Conservation (phyloP, 2,113 vertebrate genomes). For the Atherinomorus stipes region DNA sequence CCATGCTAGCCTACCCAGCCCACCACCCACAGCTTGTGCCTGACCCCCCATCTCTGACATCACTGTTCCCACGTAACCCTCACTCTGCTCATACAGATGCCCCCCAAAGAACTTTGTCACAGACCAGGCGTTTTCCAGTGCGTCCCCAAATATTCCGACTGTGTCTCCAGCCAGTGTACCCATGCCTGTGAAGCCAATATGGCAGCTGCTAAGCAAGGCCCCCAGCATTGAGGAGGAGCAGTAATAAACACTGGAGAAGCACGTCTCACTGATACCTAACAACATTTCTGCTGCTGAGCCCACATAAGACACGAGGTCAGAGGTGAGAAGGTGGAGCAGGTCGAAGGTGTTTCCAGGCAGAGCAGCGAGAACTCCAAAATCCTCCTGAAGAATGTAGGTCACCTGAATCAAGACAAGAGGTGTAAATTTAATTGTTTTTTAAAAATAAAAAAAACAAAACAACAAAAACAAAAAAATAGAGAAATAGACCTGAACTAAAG, state of each 20-base stretch:
- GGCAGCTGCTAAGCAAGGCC: conserved; percentile 69
- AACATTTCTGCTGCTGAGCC: conserved; percentile 58
- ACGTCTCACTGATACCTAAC: conserved; percentile 49
- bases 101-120: conserved; percentile 69
- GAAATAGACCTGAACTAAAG: no score
- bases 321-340: conserved; percentile 73
- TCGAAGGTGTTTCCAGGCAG: conserved; percentile 72
- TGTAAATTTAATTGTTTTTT: not conserved
- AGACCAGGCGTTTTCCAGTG: conserved; percentile 70
- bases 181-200: conserved; percentile 72
- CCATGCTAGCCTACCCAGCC: conserved; percentile 70
- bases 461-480: not conserved
- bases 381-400: conserved; percentile 77
- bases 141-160: conserved; percentile 61
- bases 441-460: not conserved
- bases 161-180: conserved; percentile 75
- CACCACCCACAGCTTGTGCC: conserved; percentile 65
- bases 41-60: conserved; percentile 79
- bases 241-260: conserved; percentile 54
- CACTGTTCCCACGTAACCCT: conserved; percentile 68
- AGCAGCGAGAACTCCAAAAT: conserved; percentile 71
- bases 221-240: conserved; percentile 69
- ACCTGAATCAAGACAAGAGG: conserved; percentile 58
- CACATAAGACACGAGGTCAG: conserved; percentile 68
- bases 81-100: conserved; percentile 58